Base-by-base conservation (phyloP, 2,888 invertebrate genomes). In the Chymomyza fuscimana region DNA sequence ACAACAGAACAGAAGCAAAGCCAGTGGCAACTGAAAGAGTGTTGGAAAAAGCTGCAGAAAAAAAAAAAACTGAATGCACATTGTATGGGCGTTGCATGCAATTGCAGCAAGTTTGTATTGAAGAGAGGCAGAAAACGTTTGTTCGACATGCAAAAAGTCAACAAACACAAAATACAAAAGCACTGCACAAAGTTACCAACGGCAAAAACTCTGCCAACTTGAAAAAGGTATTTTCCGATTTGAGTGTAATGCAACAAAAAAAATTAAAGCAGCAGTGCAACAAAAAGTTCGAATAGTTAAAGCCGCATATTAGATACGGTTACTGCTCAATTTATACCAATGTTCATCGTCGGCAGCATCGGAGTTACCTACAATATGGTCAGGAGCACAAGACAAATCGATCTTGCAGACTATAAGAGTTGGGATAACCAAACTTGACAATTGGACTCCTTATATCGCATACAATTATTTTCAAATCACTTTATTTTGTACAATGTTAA, bases 1-100 rank as follows among this genome's bases (percentile, higher is more conserved):
- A 63, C 64, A 66, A 63, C 73, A 63, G 62, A 54, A 46, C 64
- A 29, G 46, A 54, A 58, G 12, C 19, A 22, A 4, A 56, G 29
- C 22, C 58, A 58, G 32, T 15, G 40, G 40, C 40, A 46, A 12
- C 4, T 0, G 40, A 10, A 46, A 46, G 2, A 10, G 40, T 46
- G 12, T 46, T 46, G 40, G 32, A 32, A 32, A 32, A 12, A 7
- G 12, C 40, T 7, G 32, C 32, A 32, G 7, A 32, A 40, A 46
- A 12, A 46, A 46, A 12, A 46, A 46, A 46, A 22, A 54, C 16
- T 19, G 54, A 2, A 29, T 58, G 54, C 54, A 54, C 54, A 54
- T 54, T 54, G 54, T 54, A 22, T 54, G 54, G 54, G 54, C 54
- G 54, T 54, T 54, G 54, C 16, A 12, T 46, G 40, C 40, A 46